A percentile compares a stretch with the other conserved stretches of the same genome.
These are phyloP conservation scores for Ennomos fuscantarius DNA, from an alignment of 2,888 invertebrate genomes.

Conservation along the genomic window DNA sequence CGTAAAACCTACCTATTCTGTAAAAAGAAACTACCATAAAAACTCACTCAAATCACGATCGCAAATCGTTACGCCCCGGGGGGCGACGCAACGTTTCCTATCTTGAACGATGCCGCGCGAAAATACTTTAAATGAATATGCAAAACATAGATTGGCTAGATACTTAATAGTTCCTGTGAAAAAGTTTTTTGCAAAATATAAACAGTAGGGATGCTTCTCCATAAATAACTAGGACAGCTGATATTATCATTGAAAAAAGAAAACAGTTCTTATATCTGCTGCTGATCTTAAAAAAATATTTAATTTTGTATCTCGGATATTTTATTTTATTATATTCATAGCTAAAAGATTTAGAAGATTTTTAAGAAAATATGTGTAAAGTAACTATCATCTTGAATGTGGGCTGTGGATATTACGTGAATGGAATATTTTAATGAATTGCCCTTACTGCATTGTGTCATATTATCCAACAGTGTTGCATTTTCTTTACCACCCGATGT, in stretches of 20 bases:
- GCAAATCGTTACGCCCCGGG: slow-evolving; percentile 70
- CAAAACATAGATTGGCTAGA: slow-evolving; percentile 65
- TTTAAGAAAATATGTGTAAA: not conserved
- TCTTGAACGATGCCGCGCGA: slow-evolving; percentile 67
- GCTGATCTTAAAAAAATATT: too few relatives aligned
- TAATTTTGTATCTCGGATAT: too few relatives aligned
- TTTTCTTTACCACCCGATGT: slow-evolving; percentile 65
- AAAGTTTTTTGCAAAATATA: slow-evolving; percentile 52
- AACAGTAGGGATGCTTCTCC: slow-evolving; percentile 13
- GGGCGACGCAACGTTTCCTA: slow-evolving; percentile 64
- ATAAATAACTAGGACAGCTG: too few relatives aligned
- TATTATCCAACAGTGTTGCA: slow-evolving; percentile 49
- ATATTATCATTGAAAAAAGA: too few relatives aligned
- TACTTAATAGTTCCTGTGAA: slow-evolving; percentile 43
- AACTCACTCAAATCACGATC: slow-evolving; percentile 62
- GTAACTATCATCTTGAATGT: too few relatives aligned
- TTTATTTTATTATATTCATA: too few relatives aligned
- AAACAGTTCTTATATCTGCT: too few relatives aligned
- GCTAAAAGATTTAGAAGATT: not conserved
- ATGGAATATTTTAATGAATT: too few relatives aligned
- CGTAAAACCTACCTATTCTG: too few relatives aligned
- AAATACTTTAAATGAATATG: slow-evolving; percentile 65
- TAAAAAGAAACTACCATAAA: slow-evolving; percentile 43
- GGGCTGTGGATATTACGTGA: too few relatives aligned
- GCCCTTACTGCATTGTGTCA: slow-evolving; percentile 28